Evolutionary conservation across 2,888 invertebrate genomes (phyloP).

Genomic region (Chamaedrilus cognettii): DNA sequence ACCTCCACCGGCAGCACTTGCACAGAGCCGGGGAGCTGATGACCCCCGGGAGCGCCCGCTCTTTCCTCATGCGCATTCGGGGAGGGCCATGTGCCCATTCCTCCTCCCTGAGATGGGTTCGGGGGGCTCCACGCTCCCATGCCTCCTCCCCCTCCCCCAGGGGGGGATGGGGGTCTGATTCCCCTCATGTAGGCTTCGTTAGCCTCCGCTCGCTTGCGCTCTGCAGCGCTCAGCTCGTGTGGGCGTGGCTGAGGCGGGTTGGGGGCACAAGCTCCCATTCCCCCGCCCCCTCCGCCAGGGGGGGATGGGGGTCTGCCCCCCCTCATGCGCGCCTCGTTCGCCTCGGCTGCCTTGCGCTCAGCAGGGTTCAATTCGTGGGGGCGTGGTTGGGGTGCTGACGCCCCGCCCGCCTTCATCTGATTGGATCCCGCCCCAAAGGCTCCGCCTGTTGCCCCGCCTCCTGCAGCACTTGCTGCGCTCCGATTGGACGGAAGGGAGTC

Average conservation of each 20-base stretch:
- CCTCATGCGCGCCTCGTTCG: too few species aligned
- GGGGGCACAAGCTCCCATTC: not conserved
- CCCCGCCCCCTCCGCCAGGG: not conserved
- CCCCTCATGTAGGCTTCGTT: not conserved
- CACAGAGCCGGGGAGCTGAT: too few species aligned
- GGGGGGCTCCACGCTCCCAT: too few species aligned
- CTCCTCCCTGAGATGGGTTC: too few species aligned
- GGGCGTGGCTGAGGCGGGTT: not conserved
- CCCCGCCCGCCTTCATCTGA: not conserved
- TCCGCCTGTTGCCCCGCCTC: conserved; percentile 1
- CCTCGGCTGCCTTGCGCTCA: not conserved
- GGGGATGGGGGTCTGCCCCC: too few species aligned
- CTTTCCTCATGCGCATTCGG: too few species aligned
- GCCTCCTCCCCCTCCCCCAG: not conserved
- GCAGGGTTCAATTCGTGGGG: not conserved
- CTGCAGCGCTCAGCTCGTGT: not conserved
- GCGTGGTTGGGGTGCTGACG: too few species aligned
- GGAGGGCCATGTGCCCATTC: too few species aligned
- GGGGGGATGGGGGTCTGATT: not conserved
- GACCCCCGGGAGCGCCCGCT: too few species aligned
- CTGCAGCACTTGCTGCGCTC: too few species aligned
- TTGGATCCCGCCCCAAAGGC: not conserved
- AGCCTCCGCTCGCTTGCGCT: not conserved
- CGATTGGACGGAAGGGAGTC: too few species aligned
- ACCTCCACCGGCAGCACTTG: too few species aligned